phyloP scores from a whole-genome alignment of 1,140 invertebrate species.

The Drosophila miranda region DNA sequence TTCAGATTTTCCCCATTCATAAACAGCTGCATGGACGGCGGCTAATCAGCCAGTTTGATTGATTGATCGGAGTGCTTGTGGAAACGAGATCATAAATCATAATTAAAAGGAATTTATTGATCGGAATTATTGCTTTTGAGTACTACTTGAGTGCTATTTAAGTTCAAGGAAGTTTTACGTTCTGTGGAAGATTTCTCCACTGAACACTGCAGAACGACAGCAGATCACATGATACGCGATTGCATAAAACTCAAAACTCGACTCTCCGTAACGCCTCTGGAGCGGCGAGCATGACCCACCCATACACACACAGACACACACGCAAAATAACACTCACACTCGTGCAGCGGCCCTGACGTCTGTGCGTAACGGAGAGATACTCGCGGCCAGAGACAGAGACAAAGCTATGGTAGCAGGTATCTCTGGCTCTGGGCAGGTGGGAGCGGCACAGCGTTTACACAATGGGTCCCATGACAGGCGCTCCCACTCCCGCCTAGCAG shows the following conservation, averaged over 20 bases:
- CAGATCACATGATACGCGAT: conserved; percentile 69
- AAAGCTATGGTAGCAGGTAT: conserved; percentile 34
- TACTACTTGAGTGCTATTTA: conserved; percentile 31
- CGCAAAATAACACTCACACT: conserved; percentile 33
- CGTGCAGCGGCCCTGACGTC: conserved; percentile 7
- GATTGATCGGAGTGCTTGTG: conserved; percentile 55
- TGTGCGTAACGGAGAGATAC: conserved; percentile 59
- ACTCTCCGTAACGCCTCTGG: conserved; percentile 43
- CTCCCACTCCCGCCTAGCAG: conserved; percentile 7
- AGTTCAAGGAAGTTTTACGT: background rate
- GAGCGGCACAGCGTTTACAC: conserved; percentile 40
- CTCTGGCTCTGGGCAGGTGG: conserved; percentile 55
- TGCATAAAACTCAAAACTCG: conserved; percentile 75
- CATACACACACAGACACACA: conserved; percentile 15
- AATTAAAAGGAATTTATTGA: conserved; percentile 62
- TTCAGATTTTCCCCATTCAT: conserved; percentile 41
- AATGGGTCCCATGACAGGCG: conserved; percentile 58
- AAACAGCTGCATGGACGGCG: conserved; percentile 22
- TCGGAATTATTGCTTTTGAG: conserved; percentile 13
- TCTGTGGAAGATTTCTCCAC: conserved; percentile 23
- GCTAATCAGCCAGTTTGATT: conserved; percentile 54
- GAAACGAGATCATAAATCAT: conserved; percentile 62
- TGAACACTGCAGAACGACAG: conserved; percentile 17
- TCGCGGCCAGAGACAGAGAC: conserved; percentile 36
- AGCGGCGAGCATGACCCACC: conserved; percentile 48